Percentiles rank a stretch among this genome's conserved stretches.
Conservation (phyloP, 1,140 invertebrate species). For the Hylaeus volcanicus region DNA sequence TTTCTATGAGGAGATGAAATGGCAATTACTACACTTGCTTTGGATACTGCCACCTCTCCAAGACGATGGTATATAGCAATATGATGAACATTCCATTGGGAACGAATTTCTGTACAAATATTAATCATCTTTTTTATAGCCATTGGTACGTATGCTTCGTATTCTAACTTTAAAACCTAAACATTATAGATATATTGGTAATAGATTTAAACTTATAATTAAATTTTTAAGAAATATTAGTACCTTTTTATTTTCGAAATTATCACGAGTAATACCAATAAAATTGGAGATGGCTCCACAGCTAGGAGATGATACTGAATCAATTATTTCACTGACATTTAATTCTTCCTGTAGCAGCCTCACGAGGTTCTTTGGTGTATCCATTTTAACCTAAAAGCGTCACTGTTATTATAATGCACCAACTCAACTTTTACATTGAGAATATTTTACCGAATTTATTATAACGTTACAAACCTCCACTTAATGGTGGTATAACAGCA, state of each 20-base stretch:
- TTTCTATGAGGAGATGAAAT: slow-evolving; percentile 92
- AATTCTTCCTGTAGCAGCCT: slow-evolving; percentile 86
- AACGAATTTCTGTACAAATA: slow-evolving; percentile 87
- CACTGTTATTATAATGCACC: slow-evolving; percentile 20
- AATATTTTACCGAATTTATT: background rate
- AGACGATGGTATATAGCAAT: slow-evolving; percentile 92
- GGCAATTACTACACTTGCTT: slow-evolving; percentile 95
- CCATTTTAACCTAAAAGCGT: slow-evolving; percentile 77
- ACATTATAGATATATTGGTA: slow-evolving; percentile 10
- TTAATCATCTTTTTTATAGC: slow-evolving; percentile 90
- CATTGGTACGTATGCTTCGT: slow-evolving; percentile 97
- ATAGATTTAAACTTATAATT: background rate
- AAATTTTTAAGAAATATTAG: slow-evolving; percentile 42
- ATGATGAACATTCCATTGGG: slow-evolving; percentile 88
- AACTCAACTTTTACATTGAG: slow-evolving; percentile 18
- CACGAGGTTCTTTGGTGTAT: slow-evolving; percentile 76
- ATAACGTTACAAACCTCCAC: slow-evolving; percentile 84
- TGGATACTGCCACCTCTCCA: slow-evolving; percentile 91
- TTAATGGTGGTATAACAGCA: slow-evolving; percentile 93
- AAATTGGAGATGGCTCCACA: slow-evolving; percentile 95
- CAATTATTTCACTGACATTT: slow-evolving; percentile 85
- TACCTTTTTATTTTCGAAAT: slow-evolving; percentile 92
- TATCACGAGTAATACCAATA: slow-evolving; percentile 94
- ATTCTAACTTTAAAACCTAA: slow-evolving; percentile 90
- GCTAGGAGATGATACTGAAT: slow-evolving; percentile 85